Conservation (phyloP, 2,113 vertebrate species). For the Cephalophus harveyi region DNA sequence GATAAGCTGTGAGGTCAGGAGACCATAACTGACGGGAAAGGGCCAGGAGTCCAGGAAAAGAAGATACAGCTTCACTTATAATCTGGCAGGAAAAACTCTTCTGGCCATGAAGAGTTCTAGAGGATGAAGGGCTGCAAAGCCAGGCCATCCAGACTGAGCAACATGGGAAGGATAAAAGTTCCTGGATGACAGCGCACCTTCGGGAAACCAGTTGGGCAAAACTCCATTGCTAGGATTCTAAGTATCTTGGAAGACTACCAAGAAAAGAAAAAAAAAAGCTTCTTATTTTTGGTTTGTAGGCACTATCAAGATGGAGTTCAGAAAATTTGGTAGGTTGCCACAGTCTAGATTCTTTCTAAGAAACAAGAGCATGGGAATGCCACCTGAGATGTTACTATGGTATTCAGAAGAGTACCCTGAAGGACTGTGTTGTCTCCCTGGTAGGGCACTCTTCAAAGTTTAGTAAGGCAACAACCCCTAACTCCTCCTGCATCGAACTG, state of each 20-base stretch:
- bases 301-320: background rate
- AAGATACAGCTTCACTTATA: conserved; percentile 39
- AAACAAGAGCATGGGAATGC: background rate
- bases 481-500: no score
- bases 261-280: background rate
- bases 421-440: background rate
- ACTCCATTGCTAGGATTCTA: background rate
- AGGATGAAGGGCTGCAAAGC: background rate
- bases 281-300: conserved; percentile 5
- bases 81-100: conserved; percentile 10
- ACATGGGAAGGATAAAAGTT: background rate
- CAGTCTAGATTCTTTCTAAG: background rate
- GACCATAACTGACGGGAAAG: conserved; percentile 40
- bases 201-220: background rate
- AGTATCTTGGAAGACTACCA: background rate
- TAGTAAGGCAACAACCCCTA: background rate
- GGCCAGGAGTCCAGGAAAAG: background rate
- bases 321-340: background rate
- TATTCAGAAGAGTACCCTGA: background rate
- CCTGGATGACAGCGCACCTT: background rate
- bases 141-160: background rate
- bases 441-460: background rate
- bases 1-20: conserved; percentile 58
- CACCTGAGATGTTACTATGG: background rate
- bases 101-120: background rate